These are phyloP conservation scores for Drosophila parvula DNA, from an alignment of 1,140 invertebrate species.

Conservation along the genomic window DNA sequence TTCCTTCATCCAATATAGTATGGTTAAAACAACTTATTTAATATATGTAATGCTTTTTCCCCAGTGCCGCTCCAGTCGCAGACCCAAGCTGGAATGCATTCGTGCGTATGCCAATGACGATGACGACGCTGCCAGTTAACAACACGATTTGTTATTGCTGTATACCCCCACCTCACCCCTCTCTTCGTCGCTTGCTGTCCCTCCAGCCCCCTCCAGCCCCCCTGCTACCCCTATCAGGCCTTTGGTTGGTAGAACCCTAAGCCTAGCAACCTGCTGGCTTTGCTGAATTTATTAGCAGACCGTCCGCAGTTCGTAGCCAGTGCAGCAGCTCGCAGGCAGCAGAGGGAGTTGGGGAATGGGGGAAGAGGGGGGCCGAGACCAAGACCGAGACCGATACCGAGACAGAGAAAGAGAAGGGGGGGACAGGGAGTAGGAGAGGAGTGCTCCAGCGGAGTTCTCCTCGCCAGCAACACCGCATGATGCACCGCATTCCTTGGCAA, in stretches of 20 bases:
- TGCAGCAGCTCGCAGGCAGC: slow-evolving; percentile 16
- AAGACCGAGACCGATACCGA: not conserved
- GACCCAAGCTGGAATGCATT: slow-evolving; percentile 54
- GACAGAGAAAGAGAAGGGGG: not conserved
- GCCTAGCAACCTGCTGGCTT: slow-evolving; percentile 80
- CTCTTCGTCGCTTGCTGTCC: not conserved
- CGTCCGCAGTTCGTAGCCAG: slow-evolving; percentile 35
- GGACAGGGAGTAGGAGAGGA: not conserved
- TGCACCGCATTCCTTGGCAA: slow-evolving; percentile 76
- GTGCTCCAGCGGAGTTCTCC: slow-evolving; percentile 25
- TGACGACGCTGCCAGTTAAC: slow-evolving; percentile 72
- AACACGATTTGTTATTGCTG: slow-evolving; percentile 82
- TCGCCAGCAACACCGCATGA: slow-evolving; percentile 59
- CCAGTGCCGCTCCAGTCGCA: slow-evolving; percentile 2
- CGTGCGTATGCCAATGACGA: slow-evolving; percentile 79
- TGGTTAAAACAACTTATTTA: not conserved
- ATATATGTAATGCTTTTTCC: not conserved
- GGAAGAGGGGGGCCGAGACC: slow-evolving; percentile 1
- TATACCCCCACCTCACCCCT: not conserved
- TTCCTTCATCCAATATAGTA: too few species aligned
- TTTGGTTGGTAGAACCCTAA: slow-evolving; percentile 55
- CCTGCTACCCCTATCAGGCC: not conserved
- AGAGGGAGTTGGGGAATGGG: slow-evolving; percentile 15
- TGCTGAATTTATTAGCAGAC: slow-evolving; percentile 81
- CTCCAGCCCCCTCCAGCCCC: not conserved